These are phyloP conservation scores for Thermophis baileyi DNA, from an alignment of 2,113 vertebrate species.

Conservation along the genomic window DNA sequence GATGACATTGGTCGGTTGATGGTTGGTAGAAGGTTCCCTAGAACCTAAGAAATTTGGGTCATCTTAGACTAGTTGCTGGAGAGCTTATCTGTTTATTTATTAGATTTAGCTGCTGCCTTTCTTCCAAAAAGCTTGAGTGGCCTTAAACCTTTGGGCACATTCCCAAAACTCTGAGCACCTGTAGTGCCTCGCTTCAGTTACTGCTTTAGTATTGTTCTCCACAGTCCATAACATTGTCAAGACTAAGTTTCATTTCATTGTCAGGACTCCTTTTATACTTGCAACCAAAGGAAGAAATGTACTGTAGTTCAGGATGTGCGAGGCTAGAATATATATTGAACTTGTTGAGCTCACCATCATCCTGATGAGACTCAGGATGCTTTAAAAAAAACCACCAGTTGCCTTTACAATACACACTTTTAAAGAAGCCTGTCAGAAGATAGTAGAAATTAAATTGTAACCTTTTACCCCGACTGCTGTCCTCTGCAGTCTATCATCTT, in stretches of 20 bases:
- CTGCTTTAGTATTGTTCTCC: not conserved
- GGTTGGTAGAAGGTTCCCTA: not conserved
- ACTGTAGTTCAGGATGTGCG: not conserved
- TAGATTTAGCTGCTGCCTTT: not conserved
- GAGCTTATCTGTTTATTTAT: not conserved
- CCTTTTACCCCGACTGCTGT: not conserved
- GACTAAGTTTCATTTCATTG: not conserved
- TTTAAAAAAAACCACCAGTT: not conserved
- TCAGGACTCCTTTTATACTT: not conserved
- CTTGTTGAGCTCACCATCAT: not conserved
- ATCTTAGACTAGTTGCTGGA: not conserved
- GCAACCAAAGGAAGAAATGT: not conserved
- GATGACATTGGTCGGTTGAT: no score
- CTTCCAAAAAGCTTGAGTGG: not conserved
- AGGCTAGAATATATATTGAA: not conserved
- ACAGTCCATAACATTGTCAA: constrained; percentile 10
- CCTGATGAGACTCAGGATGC: not conserved
- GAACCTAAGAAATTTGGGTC: not conserved
- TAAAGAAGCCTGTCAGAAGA: not conserved
- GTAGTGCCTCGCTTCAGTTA: constrained; percentile 17
- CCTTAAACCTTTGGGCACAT: constrained; percentile 26
- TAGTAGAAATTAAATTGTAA: not conserved
- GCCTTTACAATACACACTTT: not conserved
- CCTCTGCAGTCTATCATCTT: not conserved
- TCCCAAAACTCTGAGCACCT: constrained; percentile 6